phyloP scores from a whole-genome alignment of 2,113 vertebrate species.

The Oncorhynchus masou region DNA sequence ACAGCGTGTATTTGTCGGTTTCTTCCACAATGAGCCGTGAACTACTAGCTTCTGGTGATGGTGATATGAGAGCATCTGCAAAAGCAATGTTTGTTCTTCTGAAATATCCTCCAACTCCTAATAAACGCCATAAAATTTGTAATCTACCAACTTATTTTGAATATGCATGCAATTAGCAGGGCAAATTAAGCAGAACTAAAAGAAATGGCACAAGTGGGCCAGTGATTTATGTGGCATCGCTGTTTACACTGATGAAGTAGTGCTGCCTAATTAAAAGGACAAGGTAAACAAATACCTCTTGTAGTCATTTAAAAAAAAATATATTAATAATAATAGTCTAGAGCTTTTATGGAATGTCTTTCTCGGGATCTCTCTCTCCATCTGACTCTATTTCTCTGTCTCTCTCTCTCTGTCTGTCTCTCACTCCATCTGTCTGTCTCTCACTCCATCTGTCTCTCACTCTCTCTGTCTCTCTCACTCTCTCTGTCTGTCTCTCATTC shows the following conservation, averaged over 20 bases:
- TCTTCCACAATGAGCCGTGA: neutral
- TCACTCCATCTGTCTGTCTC: too few relatives aligned
- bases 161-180: slow-evolving; percentile 68
- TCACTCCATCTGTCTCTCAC: too few relatives aligned
- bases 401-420: too few relatives aligned
- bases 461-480: too few relatives aligned
- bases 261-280: slow-evolving; percentile 52
- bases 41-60: slow-evolving; percentile 42
- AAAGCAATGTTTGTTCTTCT: slow-evolving; percentile 36
- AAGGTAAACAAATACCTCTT: slow-evolving; percentile 56
- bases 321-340: neutral
- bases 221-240: slow-evolving; percentile 59
- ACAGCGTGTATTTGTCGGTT: slow-evolving; percentile 28
- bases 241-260: slow-evolving; percentile 58
- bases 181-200: slow-evolving; percentile 67
- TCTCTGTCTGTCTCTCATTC: too few relatives aligned
- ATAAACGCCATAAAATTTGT: slow-evolving; percentile 48
- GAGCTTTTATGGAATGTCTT: neutral
- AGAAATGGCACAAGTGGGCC: slow-evolving; percentile 56
- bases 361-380: too few relatives aligned
- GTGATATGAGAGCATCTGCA: slow-evolving; percentile 31
- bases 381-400: too few relatives aligned
- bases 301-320: neutral
- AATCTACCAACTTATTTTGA: slow-evolving; percentile 59
- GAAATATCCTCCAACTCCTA: slow-evolving; percentile 29